Evolutionary conservation across 2,113 vertebrate species (phyloP), one percentile per base, ranked within the genome.

Genomic region (Protobothrops flavoviridis): DNA sequence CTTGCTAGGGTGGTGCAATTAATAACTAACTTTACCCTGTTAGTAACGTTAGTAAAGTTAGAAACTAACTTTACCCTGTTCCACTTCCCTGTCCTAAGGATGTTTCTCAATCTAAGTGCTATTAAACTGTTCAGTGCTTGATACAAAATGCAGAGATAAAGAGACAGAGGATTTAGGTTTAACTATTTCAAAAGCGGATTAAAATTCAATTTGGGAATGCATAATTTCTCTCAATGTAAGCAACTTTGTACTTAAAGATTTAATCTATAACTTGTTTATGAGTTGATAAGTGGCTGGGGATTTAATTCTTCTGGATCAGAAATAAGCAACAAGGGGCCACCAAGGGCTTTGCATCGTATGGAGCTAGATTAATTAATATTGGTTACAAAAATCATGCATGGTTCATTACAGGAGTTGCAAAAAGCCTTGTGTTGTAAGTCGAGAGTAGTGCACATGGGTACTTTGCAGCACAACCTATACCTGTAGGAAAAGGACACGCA

Each of bases 201-300:
- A 96, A 95, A 96, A 96, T 96, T 96, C 95, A 95, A 96, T 97
- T 96, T 97, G 93, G 93, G 95, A 96, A 94, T 95, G 95, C 96
- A 95, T 96, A 24, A 93, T 96, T 96, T 96, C 93, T 92, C 74
- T 95, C 94, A 96, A 94, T 94, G 88, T 43, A 95, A 94, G 93
- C 53, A 93, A 45, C 59, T 93, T 94, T 95, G 96, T 92, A 93
- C 93, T 95, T 92, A 94, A 92, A 94, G 95, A 95, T 94, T 91
- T 15, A 92, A 55, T 0, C 0, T 7, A n/a, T 81, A 92, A 94
- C 57, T 56, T 0, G 0, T 85, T 87, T 85, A 92, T 96, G 48
- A 6, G 57, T 93, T 88, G 85, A 53, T 29, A 95, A 96, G 93
- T 95, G 93, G 94, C 0, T 92, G 21, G 85, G 89, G 4, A 56